A percentile compares a stretch with the other conserved stretches of the same genome.
Conservation (phyloP, 2,888 invertebrate genomes). For the Stenotaenia linearis region DNA sequence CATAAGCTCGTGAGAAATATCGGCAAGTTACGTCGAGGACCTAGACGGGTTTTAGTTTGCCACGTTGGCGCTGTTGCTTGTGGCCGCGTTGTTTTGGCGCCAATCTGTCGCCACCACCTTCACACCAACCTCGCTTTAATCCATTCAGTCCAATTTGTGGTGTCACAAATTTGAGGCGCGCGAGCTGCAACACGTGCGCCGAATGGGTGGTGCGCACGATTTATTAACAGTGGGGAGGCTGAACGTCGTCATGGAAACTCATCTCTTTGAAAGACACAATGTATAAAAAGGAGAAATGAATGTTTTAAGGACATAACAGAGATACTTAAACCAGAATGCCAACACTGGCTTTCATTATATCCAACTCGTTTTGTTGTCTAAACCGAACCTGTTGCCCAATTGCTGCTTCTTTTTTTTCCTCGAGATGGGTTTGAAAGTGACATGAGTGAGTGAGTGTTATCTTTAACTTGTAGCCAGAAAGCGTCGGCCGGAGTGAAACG, state of each 20-base stretch:
- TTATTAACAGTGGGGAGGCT: slow-evolving; percentile 8
- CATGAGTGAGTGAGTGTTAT: slow-evolving; percentile 24
- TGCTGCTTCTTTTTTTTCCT: background rate
- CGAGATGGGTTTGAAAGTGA: background rate
- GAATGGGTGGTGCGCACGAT: slow-evolving; percentile 11
- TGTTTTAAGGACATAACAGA: background rate
- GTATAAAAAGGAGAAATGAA: background rate
- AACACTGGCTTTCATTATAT: background rate
- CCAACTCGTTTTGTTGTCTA: background rate
- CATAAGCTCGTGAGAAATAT: background rate
- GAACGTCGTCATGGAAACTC: slow-evolving; percentile 2
- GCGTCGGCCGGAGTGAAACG: slow-evolving; percentile 17
- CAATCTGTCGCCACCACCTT: slow-evolving; percentile 19
- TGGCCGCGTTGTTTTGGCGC: slow-evolving; percentile 17
- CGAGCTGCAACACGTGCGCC: slow-evolving; percentile 14
- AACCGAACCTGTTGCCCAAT: background rate
- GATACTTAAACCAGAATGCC: background rate
- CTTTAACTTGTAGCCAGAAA: slow-evolving; percentile 4
- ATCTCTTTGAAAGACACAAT: background rate
- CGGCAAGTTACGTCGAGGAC: background rate
- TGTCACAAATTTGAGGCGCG: slow-evolving; percentile 26
- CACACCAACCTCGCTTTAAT: slow-evolving; percentile 20
- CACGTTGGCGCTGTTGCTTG: background rate
- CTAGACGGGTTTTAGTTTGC: background rate
- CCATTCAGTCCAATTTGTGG: slow-evolving; percentile 26